These are phyloP conservation scores for Cyaniris semiargus DNA, from an alignment of 2,888 invertebrate genomes.

Conservation along the genomic window DNA sequence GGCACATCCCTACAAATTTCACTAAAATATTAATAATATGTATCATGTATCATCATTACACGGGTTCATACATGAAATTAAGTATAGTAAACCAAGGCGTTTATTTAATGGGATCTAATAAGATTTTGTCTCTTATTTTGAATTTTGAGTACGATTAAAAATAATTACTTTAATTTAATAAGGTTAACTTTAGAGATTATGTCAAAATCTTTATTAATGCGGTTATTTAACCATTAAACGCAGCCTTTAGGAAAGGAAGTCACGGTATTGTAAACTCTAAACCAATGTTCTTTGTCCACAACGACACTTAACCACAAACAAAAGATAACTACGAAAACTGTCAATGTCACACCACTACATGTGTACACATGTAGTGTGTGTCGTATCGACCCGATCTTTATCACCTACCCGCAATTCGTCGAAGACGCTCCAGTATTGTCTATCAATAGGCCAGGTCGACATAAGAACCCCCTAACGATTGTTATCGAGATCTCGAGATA, in stretches of 20 bases:
- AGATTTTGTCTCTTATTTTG: neutral
- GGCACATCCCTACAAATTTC: no score
- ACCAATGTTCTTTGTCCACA: neutral
- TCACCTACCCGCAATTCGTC: conserved; percentile 25
- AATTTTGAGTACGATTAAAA: no score
- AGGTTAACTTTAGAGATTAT: no score
- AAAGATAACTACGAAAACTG: conserved; percentile 21
- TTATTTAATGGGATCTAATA: no score
- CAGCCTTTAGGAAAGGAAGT: neutral
- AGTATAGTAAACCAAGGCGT: neutral
- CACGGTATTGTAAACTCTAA: neutral
- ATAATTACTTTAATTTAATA: no score
- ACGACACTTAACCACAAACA: conserved; percentile 8
- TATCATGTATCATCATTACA: neutral
- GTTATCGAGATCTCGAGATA: conserved; percentile 37
- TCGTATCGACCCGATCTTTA: conserved; percentile 24
- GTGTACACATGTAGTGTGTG: neutral
- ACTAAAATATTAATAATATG: neutral
- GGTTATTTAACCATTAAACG: neutral
- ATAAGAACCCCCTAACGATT: conserved; percentile 39
- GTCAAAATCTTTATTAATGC: no score
- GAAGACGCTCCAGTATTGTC: conserved; percentile 30
- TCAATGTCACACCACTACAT: conserved; percentile 2
- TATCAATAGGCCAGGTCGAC: conserved; percentile 42
- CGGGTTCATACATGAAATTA: neutral